phyloP scores from a whole-genome alignment of 1,140 invertebrate genomes.

The Drosophila nasuta region DNA sequence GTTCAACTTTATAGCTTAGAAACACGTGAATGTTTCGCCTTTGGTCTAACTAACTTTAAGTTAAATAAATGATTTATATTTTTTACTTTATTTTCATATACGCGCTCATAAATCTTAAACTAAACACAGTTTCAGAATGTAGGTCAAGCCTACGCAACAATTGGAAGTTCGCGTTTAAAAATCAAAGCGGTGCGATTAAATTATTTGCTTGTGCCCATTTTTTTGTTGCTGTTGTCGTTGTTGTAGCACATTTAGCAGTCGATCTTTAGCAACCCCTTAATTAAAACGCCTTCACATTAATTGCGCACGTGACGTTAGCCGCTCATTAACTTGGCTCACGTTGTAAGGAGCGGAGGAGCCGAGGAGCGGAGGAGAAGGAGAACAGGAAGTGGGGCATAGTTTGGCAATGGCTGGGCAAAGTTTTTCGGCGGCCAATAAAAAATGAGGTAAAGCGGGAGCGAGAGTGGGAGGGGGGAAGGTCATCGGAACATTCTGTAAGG shows the following conservation, averaged over 20 bases:
- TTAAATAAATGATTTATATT: not conserved
- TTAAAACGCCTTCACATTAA: slow-evolving; percentile 53
- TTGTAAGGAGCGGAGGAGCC: not conserved
- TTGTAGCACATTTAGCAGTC: slow-evolving; percentile 3
- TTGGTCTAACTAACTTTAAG: too few relatives aligned
- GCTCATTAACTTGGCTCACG: slow-evolving; percentile 52
- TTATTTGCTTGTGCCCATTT: slow-evolving; percentile 7
- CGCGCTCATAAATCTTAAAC: too few relatives aligned
- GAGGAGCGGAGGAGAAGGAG: too few relatives aligned
- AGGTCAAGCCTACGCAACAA: not conserved
- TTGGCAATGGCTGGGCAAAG: slow-evolving; percentile 58
- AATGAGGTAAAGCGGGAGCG: not conserved
- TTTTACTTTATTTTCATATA: too few relatives aligned
- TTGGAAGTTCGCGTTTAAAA: not conserved
- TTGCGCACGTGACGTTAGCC: slow-evolving; percentile 48
- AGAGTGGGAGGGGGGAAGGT: slow-evolving; percentile 28
- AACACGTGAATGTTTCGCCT: too few relatives aligned
- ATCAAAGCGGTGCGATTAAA: slow-evolving; percentile 6
- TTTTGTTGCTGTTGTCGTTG: not conserved
- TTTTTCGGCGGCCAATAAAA: slow-evolving; percentile 57
- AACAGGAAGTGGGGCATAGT: slow-evolving; percentile 48
- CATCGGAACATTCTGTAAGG: slow-evolving; percentile 68
- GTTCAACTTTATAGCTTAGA: too few relatives aligned
- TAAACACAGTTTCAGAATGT: not conserved
- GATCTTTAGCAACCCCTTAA: slow-evolving; percentile 33